These are phyloP conservation scores for Osmerus mordax DNA, from an alignment of 2,113 vertebrate genomes.

Conservation along the genomic window DNA sequence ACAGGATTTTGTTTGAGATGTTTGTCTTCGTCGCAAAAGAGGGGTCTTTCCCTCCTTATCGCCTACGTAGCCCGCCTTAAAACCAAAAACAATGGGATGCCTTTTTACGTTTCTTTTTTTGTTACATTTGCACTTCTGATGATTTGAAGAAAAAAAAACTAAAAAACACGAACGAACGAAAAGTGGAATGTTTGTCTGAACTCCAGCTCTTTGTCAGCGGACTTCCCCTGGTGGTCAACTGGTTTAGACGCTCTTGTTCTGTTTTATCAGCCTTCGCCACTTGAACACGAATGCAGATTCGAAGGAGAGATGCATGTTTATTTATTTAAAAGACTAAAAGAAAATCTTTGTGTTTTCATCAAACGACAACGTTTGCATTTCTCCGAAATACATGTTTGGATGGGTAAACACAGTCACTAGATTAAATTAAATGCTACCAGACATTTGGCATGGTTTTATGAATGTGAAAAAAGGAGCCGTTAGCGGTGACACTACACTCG, in stretches of 20 bases:
- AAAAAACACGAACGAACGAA: background rate
- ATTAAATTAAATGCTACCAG: background rate
- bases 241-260: background rate
- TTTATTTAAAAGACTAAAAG: slow-evolving; percentile 56
- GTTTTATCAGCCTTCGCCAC: slow-evolving; percentile 24
- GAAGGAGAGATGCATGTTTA: slow-evolving; percentile 49
- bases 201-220: background rate
- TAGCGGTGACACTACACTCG: background rate
- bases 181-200: slow-evolving; percentile 42
- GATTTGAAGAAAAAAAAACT: slow-evolving; percentile 30
- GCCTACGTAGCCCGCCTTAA: slow-evolving; percentile 68
- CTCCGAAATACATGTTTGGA: slow-evolving; percentile 22
- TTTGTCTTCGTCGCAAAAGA: slow-evolving; percentile 24
- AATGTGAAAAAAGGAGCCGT: no score
- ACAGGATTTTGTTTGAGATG: slow-evolving; percentile 33
- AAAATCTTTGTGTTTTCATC: slow-evolving; percentile 10
- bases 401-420: background rate
- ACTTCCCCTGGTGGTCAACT: slow-evolving; percentile 22
- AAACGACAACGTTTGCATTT: slow-evolving; percentile 43
- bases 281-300: slow-evolving; percentile 33
- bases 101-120: slow-evolving; percentile 63
- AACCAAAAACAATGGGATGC: slow-evolving; percentile 72
- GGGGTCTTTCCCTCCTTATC: slow-evolving; percentile 1
- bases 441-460: slow-evolving; percentile 6
- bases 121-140: slow-evolving; percentile 43